phyloP scores from a whole-genome alignment of 2,113 vertebrate genomes.

The Spea bombifrons region DNA sequence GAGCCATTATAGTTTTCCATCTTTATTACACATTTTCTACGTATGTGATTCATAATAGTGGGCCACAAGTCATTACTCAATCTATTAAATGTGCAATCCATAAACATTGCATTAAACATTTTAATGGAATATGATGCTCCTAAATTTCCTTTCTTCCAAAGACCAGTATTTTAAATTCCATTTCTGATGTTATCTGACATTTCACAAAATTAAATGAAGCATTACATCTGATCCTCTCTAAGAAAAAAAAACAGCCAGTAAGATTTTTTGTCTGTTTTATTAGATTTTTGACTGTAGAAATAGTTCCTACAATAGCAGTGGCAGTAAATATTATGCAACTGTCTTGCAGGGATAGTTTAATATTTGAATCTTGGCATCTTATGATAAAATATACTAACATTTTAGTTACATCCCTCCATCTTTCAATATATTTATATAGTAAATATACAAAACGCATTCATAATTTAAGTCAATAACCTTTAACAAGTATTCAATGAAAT shows the following conservation, averaged over 20 bases:
- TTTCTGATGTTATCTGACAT: slow-evolving; percentile 72
- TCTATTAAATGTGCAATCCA: slow-evolving; percentile 63
- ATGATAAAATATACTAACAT: slow-evolving; percentile 10
- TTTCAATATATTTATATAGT: neutral
- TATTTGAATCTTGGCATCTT: neutral
- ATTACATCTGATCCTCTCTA: slow-evolving; percentile 68
- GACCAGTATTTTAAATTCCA: slow-evolving; percentile 65
- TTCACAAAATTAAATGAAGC: slow-evolving; percentile 71
- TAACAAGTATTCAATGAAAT: neutral
- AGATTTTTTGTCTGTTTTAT: slow-evolving; percentile 62
- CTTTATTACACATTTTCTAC: neutral
- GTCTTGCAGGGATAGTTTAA: neutral
- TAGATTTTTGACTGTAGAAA: slow-evolving; percentile 53
- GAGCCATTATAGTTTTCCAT: neutral
- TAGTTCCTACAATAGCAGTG: slow-evolving; percentile 8
- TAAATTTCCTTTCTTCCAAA: slow-evolving; percentile 62
- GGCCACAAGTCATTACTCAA: slow-evolving; percentile 25
- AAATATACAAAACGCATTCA: slow-evolving; percentile 2
- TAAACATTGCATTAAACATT: slow-evolving; percentile 68
- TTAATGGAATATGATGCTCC: slow-evolving; percentile 58
- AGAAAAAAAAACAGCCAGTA: slow-evolving; percentile 58
- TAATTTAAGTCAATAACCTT: slow-evolving; percentile 7
- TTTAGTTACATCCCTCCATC: neutral
- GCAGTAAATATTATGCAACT: slow-evolving; percentile 8
- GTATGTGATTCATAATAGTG: neutral